A percentile compares a stretch with the other conserved stretches of the same genome.
These are phyloP conservation scores for Acronicta aceris DNA, from an alignment of 2,888 invertebrate genomes.

Conservation along the genomic window DNA sequence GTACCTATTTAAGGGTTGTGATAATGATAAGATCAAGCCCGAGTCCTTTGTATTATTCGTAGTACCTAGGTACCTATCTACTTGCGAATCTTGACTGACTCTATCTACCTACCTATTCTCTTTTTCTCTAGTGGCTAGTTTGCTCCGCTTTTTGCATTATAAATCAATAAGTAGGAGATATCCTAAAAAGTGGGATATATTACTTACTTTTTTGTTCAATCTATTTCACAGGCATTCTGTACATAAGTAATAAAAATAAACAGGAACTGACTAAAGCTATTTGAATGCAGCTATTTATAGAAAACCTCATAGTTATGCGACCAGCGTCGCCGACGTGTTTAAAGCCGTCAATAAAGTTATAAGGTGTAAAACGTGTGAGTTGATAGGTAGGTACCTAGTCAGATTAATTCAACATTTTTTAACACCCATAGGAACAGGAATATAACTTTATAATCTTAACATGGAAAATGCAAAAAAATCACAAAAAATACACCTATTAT, in stretches of 20 bases:
- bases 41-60: not conserved
- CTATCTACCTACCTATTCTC: not conserved
- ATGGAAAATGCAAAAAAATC: too few relatives aligned
- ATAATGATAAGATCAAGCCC: not conserved
- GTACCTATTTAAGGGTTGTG: not conserved
- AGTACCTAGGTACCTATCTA: conserved; percentile 1
- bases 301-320: conserved; percentile 32
- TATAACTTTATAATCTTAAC: too few relatives aligned
- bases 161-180: too few relatives aligned
- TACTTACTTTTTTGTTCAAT: conserved; percentile 19
- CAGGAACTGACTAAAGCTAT: conserved; percentile 33
- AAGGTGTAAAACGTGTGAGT: conserved; percentile 21
- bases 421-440: too few relatives aligned
- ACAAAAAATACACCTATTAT: too few relatives aligned
- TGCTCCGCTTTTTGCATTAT: too few relatives aligned
- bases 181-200: too few relatives aligned
- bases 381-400: not conserved
- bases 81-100: not conserved
- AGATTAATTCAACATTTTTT: too few relatives aligned
- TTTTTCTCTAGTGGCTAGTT: too few relatives aligned
- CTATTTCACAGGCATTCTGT: conserved; percentile 20
- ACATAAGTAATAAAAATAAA: conserved; percentile 22
- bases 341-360: conserved; percentile 29
- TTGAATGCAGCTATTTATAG: conserved; percentile 41
- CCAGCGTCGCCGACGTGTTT: conserved; percentile 16